Percentiles rank a stretch among this genome's conserved stretches.
Conservation (phyloP, 2,113 vertebrate genomes). For the Turnix velox region DNA sequence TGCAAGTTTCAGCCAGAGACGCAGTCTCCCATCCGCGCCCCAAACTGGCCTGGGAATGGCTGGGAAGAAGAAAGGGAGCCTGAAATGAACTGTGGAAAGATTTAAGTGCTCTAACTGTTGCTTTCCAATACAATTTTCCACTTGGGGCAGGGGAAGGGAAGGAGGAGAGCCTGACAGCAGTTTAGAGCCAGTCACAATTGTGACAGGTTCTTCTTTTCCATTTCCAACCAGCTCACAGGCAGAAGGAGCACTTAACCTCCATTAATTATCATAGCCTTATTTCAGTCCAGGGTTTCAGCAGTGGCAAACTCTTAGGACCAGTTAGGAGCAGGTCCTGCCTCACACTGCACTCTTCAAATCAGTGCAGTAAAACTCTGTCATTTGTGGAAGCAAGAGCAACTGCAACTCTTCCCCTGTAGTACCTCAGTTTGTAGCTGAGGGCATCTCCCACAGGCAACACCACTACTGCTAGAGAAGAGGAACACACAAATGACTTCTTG, state of each 20-base stretch:
- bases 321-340: not conserved
- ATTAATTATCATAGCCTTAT: constrained; percentile 12
- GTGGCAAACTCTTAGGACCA: not conserved
- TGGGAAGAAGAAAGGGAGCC: constrained; percentile 60
- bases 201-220: constrained; percentile 62
- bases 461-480: not conserved
- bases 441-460: not conserved
- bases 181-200: constrained; percentile 61
- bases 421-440: not conserved
- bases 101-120: constrained; percentile 57
- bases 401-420: not conserved
- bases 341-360: not conserved
- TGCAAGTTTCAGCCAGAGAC: constrained; percentile 45
- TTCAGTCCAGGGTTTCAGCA: not conserved
- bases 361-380: not conserved
- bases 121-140: constrained; percentile 65
- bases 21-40: constrained; percentile 18
- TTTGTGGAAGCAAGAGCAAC: not conserved
- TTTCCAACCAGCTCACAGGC: constrained; percentile 48
- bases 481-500: not conserved
- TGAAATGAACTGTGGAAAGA: constrained; percentile 68
- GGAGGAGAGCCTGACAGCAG: constrained; percentile 47
- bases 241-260: constrained; percentile 24
- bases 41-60: constrained; percentile 49
- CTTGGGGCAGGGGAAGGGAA: constrained; percentile 50